Percentiles rank a stretch among this genome's conserved stretches.
phyloP scores from a whole-genome alignment of 53 echinoderm and acorn worm genomes.

The Arbacia lixula region DNA sequence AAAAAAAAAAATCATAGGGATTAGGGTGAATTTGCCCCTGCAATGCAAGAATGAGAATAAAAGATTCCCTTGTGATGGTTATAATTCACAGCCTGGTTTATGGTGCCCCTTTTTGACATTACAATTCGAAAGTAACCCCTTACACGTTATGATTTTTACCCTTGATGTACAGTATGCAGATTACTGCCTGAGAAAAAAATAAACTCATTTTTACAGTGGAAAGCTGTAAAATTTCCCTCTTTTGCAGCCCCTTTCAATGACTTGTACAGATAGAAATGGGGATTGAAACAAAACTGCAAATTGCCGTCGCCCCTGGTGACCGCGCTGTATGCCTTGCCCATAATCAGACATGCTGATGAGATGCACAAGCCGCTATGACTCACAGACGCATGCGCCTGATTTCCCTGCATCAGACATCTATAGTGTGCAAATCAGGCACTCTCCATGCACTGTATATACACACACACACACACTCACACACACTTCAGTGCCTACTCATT shows the following conservation, averaged over 20 bases:
- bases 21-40: no score
- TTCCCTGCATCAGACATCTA: neutral
- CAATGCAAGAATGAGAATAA: no score
- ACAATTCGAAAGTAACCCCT: no score
- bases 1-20: no score
- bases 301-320: conserved; percentile 26
- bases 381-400: conserved; percentile 9
- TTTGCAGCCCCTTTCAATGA: neutral
- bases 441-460: neutral
- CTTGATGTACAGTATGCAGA: no score
- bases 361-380: conserved; percentile 40
- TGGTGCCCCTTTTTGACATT: no score
- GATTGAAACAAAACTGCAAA: conserved; percentile 35
- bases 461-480: neutral
- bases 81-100: no score
- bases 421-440: neutral
- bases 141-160: no score
- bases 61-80: no score
- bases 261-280: neutral
- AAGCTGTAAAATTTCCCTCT: no score
- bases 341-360: conserved; percentile 52
- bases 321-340: conserved; percentile 33
- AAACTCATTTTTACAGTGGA: no score
- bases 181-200: no score
- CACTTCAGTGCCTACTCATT: neutral